These are phyloP conservation scores for Pandemis corylana DNA, from an alignment of 2,888 invertebrate genomes.

Conservation along the genomic window DNA sequence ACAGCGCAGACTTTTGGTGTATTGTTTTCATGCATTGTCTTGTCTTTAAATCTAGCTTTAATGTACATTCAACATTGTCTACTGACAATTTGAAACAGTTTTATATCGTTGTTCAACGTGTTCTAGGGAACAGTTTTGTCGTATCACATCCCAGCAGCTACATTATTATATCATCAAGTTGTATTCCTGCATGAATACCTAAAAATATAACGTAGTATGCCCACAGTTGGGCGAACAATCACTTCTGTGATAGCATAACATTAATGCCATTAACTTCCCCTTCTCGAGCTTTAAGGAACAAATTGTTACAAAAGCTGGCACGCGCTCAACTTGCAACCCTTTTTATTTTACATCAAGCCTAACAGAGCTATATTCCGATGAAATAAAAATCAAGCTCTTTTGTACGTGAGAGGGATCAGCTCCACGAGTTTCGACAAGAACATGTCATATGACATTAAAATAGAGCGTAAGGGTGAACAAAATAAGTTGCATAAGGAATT, in stretches of 20 bases:
- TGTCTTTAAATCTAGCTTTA: no score
- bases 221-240: constrained; percentile 16
- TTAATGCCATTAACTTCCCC: constrained; percentile 31
- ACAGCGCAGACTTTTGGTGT: no score
- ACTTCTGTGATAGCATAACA: constrained; percentile 13
- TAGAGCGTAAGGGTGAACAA: not conserved
- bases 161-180: not conserved
- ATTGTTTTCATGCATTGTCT: no score
- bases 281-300: constrained; percentile 12
- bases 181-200: not conserved
- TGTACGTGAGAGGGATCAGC: not conserved
- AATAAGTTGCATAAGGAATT: not conserved
- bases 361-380: not conserved
- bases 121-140: no score
- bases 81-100: no score
- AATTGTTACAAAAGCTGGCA: constrained; percentile 30
- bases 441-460: not conserved
- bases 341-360: not conserved
- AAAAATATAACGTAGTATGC: not conserved
- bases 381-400: not conserved
- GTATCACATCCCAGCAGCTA: no score
- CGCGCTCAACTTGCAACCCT: constrained; percentile 23
- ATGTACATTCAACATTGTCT: no score
- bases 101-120: no score
- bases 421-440: not conserved